Percentiles rank a stretch among this genome's conserved stretches.
These are phyloP conservation scores for Centropus bengalensis DNA, from an alignment of 2,113 vertebrate genomes.

Conservation along the genomic window DNA sequence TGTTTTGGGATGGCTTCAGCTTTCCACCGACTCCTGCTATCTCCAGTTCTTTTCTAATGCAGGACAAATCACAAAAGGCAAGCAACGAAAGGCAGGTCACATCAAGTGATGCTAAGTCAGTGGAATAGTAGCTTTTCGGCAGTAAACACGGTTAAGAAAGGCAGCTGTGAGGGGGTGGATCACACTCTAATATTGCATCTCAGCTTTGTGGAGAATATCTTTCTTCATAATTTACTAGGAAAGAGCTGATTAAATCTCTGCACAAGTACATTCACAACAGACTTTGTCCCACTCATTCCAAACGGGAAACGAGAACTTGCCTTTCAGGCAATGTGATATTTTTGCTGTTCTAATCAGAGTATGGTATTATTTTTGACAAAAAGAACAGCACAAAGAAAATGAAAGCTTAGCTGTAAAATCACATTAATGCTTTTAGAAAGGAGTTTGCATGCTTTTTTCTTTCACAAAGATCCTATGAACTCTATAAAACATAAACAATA, in stretches of 20 bases:
- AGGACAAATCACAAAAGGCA: not conserved
- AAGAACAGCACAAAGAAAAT: not conserved
- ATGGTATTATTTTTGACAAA: not conserved
- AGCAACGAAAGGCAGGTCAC: not conserved
- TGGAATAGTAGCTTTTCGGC: not conserved
- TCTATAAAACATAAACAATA: constrained; percentile 39
- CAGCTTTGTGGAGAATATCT: not conserved
- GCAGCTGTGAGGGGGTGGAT: not conserved
- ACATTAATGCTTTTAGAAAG: not conserved
- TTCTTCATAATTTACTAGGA: not conserved
- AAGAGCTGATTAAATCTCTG: constrained; percentile 3
- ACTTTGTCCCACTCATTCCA: not conserved
- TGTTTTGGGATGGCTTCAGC: not conserved
- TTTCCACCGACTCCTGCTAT: not conserved
- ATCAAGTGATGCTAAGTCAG: not conserved
- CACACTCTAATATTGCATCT: not conserved
- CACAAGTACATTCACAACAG: not conserved
- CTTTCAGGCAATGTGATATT: not conserved
- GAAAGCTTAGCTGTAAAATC: not conserved
- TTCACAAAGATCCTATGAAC: constrained; percentile 30
- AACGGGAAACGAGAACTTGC: not conserved
- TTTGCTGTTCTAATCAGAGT: not conserved
- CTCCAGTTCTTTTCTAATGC: not conserved
- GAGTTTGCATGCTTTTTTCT: constrained; percentile 27
- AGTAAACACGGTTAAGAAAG: not conserved